Conservation (phyloP, 2,797 vertebrate species). For the Chrysocyon brachyurus region DNA sequence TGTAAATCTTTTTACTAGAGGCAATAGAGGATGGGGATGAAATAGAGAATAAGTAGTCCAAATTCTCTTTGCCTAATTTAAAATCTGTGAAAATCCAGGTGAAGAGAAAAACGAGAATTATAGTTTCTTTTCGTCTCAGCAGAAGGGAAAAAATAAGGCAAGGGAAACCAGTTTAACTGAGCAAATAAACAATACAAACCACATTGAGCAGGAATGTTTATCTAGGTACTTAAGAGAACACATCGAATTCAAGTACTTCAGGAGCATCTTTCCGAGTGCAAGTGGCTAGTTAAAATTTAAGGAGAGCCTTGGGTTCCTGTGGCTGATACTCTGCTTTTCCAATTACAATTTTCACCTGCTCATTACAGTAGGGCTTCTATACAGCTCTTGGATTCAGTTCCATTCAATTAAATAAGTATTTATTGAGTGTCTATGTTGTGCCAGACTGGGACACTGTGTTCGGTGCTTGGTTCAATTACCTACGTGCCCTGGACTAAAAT, state of each 20-base stretch:
- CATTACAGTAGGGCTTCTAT: background rate
- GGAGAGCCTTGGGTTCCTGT: background rate
- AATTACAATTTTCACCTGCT: conserved; percentile 28
- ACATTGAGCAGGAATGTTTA: background rate
- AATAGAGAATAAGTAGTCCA: background rate
- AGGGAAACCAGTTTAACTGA: background rate
- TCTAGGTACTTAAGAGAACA: background rate
- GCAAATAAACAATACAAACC: background rate
- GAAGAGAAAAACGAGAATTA: background rate
- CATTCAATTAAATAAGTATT: conserved; percentile 62
- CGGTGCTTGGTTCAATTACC: background rate
- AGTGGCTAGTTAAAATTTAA: conserved; percentile 1
- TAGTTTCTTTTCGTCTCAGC: background rate
- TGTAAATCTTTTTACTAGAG: background rate
- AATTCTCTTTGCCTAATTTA: background rate
- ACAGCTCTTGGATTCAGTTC: conserved; percentile 23
- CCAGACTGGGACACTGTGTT: background rate
- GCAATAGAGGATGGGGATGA: background rate
- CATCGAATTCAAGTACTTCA: background rate
- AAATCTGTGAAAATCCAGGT: background rate
- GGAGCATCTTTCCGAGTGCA: conserved; percentile 32
- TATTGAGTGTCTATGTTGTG: conserved; percentile 36
- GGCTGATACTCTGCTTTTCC: background rate
- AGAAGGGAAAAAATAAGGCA: background rate
- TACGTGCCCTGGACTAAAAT: background rate